A percentile compares a stretch with the other conserved stretches of the same genome.
Conservation (phyloP, 2,888 invertebrate genomes). For the Athrips mouffetella region DNA sequence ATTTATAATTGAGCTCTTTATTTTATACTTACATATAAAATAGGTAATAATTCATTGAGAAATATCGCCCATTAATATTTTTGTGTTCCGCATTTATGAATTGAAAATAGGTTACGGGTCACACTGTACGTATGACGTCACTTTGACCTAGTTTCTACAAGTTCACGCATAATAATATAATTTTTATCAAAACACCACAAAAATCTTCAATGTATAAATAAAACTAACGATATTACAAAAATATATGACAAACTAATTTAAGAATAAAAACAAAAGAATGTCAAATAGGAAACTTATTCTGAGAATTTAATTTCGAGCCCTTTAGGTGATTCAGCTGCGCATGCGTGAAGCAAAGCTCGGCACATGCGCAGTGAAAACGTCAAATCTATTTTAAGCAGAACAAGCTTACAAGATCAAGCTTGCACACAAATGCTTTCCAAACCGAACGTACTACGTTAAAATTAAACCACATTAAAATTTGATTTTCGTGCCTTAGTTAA, state of each 20-base stretch:
- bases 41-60: background rate
- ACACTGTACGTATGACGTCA: constrained; percentile 19
- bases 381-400: constrained; percentile 68
- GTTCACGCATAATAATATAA: background rate
- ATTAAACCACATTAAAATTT: background rate
- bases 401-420: constrained; percentile 38
- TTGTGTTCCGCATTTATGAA: background rate
- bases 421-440: constrained; percentile 1
- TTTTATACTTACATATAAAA: background rate
- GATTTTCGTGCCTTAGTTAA: background rate
- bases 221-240: background rate
- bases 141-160: constrained; percentile 19
- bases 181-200: background rate
- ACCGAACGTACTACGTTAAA: background rate
- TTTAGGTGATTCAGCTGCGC: constrained; percentile 36
- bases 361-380: constrained; percentile 59
- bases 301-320: too few species aligned
- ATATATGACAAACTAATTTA: background rate
- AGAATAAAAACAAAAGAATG: background rate
- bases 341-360: constrained; percentile 42
- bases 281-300: too few species aligned
- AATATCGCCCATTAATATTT: background rate
- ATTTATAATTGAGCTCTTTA: too few species aligned
- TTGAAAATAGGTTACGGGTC: background rate
- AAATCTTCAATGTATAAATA: background rate